These are phyloP conservation scores for Onthophagus taurus DNA, from an alignment of 1,140 invertebrate species.

Conservation along the genomic window DNA sequence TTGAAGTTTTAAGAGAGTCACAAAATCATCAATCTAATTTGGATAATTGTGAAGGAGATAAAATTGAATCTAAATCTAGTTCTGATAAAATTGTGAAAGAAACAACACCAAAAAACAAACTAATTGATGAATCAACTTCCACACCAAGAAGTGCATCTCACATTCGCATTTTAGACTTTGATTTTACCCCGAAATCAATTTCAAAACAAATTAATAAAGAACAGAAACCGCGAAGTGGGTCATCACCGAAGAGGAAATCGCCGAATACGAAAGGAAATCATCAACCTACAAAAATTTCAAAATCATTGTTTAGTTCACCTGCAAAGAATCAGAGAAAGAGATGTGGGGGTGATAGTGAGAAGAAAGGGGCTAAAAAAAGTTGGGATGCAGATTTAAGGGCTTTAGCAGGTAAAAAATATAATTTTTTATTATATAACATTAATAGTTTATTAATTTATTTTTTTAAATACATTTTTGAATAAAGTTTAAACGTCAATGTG, in stretches of 20 bases:
- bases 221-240: neutral
- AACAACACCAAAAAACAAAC: neutral
- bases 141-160: conserved; percentile 10
- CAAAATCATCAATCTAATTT: no score
- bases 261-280: neutral
- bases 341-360: neutral
- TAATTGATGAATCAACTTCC: neutral
- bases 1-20: conserved; percentile 1
- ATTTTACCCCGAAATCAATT: conserved; percentile 6
- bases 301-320: conserved; percentile 5
- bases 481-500: no score
- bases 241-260: conserved; percentile 2
- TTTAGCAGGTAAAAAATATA: conserved; percentile 3
- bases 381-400: conserved; percentile 19
- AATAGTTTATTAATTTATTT: no score
- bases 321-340: neutral
- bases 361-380: conserved; percentile 6
- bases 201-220: neutral
- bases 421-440: no score
- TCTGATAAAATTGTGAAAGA: neutral
- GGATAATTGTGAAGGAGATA: no score
- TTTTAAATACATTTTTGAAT: no score
- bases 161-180: conserved; percentile 7
- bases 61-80: neutral
- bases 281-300: conserved; percentile 5